Evolutionary conservation across 1,140 invertebrate genomes (phyloP).

Genomic region (Zaprionus africanus): DNA sequence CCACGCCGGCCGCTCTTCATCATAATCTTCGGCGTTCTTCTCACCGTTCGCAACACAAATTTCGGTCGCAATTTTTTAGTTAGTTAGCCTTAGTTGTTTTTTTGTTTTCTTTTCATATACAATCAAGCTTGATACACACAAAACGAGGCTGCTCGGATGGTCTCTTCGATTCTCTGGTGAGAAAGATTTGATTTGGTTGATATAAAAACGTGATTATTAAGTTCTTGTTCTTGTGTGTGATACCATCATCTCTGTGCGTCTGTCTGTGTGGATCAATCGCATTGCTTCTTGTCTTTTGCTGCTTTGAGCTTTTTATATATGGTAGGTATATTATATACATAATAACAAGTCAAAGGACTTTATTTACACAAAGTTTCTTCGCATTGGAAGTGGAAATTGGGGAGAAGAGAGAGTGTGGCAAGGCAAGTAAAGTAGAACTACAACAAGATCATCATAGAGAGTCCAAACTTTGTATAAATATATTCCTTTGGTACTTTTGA

Average conservation of each 20-base stretch:
- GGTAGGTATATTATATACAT: constrained; percentile 16
- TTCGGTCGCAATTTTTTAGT: constrained; percentile 74
- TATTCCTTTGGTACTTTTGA: constrained; percentile 73
- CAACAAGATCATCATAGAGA: constrained; percentile 38
- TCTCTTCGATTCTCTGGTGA: constrained; percentile 27
- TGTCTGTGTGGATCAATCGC: constrained; percentile 76
- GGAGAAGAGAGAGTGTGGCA: constrained; percentile 16
- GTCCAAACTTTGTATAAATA: constrained; percentile 84
- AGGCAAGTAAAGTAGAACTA: constrained; percentile 39
- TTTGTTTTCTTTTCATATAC: constrained; percentile 30
- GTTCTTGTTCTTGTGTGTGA: constrained; percentile 41
- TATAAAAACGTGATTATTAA: constrained; percentile 43
- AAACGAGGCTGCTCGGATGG: constrained; percentile 64
- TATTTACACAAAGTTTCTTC: constrained; percentile 84
- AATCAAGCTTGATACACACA: constrained; percentile 83
- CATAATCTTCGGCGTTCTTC: constrained; percentile 41
- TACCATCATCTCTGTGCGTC: constrained; percentile 52
- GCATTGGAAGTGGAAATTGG: constrained; percentile 40
- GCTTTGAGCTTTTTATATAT: constrained; percentile 31
- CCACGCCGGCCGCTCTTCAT: constrained; percentile 9
- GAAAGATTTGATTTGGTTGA: constrained; percentile 39
- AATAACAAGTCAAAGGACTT: constrained; percentile 73
- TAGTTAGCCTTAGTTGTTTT: constrained; percentile 18
- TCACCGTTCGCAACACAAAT: constrained; percentile 71
- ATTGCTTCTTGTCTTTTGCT: constrained; percentile 69